Percentiles rank a stretch among this genome's conserved stretches.
Conservation (phyloP, 2,797 vertebrate species). For the Lithobates sylvaticus region DNA sequence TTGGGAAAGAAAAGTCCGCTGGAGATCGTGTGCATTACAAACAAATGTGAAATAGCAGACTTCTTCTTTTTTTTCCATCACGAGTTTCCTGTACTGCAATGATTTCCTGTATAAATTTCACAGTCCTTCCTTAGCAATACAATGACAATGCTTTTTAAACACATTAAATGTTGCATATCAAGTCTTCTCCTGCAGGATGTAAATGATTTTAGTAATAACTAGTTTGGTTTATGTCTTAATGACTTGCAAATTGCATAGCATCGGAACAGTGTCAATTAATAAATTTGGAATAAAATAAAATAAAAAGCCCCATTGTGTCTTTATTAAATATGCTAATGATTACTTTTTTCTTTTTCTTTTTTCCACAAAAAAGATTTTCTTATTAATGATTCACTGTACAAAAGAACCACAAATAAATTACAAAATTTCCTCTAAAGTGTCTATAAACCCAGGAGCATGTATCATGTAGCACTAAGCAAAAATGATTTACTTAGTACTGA, state of each 20-base stretch:
- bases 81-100: neutral
- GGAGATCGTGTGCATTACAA: too few species aligned
- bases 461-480: slow-evolving; percentile 12
- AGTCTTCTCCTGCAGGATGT: slow-evolving; percentile 11
- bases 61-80: too few species aligned
- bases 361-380: slow-evolving; percentile 23
- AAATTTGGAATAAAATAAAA: slow-evolving; percentile 57
- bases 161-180: slow-evolving; percentile 40
- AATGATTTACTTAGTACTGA: neutral
- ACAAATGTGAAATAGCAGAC: neutral
- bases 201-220: slow-evolving; percentile 59
- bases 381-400: slow-evolving; percentile 59
- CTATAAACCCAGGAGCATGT: slow-evolving; percentile 23
- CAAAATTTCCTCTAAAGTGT: slow-evolving; percentile 63
- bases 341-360: neutral
- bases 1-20: too few species aligned
- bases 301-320: slow-evolving; percentile 54
- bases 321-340: slow-evolving; percentile 66
- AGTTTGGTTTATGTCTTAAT: slow-evolving; percentile 54
- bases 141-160: slow-evolving; percentile 62
- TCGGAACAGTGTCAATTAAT: slow-evolving; percentile 59
- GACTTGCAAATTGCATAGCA: slow-evolving; percentile 54
- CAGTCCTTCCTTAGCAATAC: slow-evolving; percentile 29
- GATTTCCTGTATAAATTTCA: slow-evolving; percentile 1
- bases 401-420: slow-evolving; percentile 57